Conservation (phyloP, 2,797 vertebrate genomes). For the Pangasius djambal region DNA sequence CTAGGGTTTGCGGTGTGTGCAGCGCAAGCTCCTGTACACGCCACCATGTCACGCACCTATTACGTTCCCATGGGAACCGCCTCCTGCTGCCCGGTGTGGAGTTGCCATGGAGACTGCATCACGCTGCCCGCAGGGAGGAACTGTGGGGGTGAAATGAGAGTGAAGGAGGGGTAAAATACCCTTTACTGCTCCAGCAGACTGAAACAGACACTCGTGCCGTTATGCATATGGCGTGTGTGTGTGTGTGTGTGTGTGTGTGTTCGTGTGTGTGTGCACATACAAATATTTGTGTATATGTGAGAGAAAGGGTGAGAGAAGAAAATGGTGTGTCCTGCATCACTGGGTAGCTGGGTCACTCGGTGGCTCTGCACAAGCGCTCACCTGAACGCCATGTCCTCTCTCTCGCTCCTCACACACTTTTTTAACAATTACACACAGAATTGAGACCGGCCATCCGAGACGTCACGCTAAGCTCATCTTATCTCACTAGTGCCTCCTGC, state of each 20-base stretch:
- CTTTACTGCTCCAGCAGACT: constrained; percentile 38
- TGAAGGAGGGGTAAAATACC: constrained; percentile 38
- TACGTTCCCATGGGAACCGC: constrained; percentile 73
- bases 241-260: constrained; percentile 27
- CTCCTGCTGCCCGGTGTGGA: constrained; percentile 60
- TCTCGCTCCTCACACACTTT: constrained; percentile 9
- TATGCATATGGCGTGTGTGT: constrained; percentile 20
- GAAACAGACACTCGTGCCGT: constrained; percentile 21
- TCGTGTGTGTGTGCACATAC: not conserved
- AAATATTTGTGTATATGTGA: constrained; percentile 23
- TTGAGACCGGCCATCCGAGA: not conserved
- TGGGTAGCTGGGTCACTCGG: constrained; percentile 10
- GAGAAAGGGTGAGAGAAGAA: constrained; percentile 44
- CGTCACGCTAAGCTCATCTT: not conserved
- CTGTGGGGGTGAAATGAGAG: constrained; percentile 52
- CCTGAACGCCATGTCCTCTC: constrained; percentile 23
- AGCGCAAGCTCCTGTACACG: constrained; percentile 36
- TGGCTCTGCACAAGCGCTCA: constrained; percentile 32
- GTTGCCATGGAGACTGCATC: constrained; percentile 66
- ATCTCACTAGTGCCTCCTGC: constrained; percentile 31
- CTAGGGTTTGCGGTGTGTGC: constrained; percentile 11
- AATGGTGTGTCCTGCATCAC: not conserved
- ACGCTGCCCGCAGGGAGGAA: constrained; percentile 42
- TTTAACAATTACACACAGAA: constrained; percentile 17
- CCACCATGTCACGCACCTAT: constrained; percentile 65